Evolutionary conservation across 2,888 invertebrate genomes (phyloP), one percentile per base, ranked within the genome.

Genomic region (Diloba caeruleocephala): DNA sequence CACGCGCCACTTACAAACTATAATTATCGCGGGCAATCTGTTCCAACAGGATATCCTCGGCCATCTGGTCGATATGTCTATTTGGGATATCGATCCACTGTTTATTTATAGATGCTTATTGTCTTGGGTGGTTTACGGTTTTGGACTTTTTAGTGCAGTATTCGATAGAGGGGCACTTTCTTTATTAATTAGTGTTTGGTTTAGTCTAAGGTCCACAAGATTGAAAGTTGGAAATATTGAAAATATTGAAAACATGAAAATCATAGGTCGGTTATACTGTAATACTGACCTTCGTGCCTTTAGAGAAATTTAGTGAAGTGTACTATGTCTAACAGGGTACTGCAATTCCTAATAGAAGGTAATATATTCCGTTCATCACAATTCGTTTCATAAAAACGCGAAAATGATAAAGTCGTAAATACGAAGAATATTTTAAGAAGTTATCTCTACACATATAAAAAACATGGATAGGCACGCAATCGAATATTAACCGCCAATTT

Each of bases 11-110:
- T 85, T 82, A 79, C 78, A 66, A 73, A 67, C 86, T 87, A 85
- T 87, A 89, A 90, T 90, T 87, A 88, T 74, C 71, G 69, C 62
- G 69, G 81, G 88, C 89, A 88, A 89, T 88, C 87, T 88, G 90
- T 80, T 82, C 84, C 77, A 76, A 82, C 92, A 90, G 92, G 92
- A 92, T 91, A 90, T 91, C 90, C 90, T 84, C 82, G 81, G 88
- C 88, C 92, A 92, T 92, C 89, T 92, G 91, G 88, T 75, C 80
- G 79, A 80, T 80, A 79, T 77, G 73, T 74, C 82, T 87, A 83
- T 84, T 83, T 82, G 77, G 74, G 78, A 64, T 78, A 65, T 75
- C 66, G 74, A 74, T 78, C 63, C 60, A 59, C 39, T 57, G 64
- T 57, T 62, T 81, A 81, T 82, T 79, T 82, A 81, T 81, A 79